Base-by-base conservation (phyloP, 1,140 invertebrate genomes). In the Spodoptera litura region DNA sequence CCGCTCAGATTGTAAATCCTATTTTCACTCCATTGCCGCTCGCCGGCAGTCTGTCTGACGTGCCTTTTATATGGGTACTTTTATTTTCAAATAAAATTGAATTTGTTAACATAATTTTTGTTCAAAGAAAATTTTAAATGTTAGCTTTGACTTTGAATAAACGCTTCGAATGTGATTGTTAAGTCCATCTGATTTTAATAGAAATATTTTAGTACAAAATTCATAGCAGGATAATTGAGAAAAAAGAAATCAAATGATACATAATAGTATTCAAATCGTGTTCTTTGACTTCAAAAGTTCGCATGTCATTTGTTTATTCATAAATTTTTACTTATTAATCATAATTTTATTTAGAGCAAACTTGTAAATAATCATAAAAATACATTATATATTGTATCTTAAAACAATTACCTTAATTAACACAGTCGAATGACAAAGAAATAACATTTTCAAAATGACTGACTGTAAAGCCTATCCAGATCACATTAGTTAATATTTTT, bases 401-500 rank as follows among this genome's bases (percentile, higher is more conserved):
- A 20, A 20, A 31, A 31, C 31, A 0, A 31, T 4, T 5, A 31
- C 31, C 31, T 31, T 8, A 70, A 70, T 70, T 70, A 70, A 53
- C 66, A 70, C 66, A 55, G 51, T 70, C 52, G 66, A 70, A 44
- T 3, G 25, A 51, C n/a, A 38, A 2, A 51, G 27, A 71, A 64
- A 35, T n/a, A 59, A 79, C 66, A 64, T 79, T 78, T 78, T 83
- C 79, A 75, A 86, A 83, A 86, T 35, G 87, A 88, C 85, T 88
- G 87, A 87, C 58, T 83, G 71, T 73, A 73, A 73, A 81, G 78
- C 78, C 80, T 84, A 83, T 83, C 76, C 79, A 82, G 68, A 82
- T 81, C 58, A 83, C 44, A 58, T 87, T 88, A 78, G 82, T 83
- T 87, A 80, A 77, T 84, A 82, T 82, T 78, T 20, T 84, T 85